A percentile compares a stretch with the other conserved stretches of the same genome.
Evolutionary conservation across 2,797 vertebrate genomes (phyloP).

Genomic region (Streptopelia turtur): DNA sequence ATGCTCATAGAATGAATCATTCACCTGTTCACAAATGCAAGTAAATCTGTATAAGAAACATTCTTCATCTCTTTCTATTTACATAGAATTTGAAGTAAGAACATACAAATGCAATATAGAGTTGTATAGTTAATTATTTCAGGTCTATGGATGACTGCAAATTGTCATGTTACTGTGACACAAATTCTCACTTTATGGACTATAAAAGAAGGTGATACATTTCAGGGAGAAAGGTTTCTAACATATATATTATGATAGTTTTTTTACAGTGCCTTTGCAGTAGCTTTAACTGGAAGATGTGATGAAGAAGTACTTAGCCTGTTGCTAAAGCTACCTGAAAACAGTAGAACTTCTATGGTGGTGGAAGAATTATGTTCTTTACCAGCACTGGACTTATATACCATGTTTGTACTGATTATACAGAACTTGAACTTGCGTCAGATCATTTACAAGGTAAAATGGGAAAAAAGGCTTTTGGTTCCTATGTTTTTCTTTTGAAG

Average conservation of each 20-base stretch:
- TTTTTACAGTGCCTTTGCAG: conserved; percentile 23
- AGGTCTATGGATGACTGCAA: background rate
- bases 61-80: background rate
- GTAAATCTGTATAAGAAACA: background rate
- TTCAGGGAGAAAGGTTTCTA: background rate
- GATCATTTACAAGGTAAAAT: conserved; percentile 73
- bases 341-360: background rate
- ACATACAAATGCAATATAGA: background rate
- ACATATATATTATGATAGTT: conserved; percentile 14
- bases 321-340: conserved; percentile 62
- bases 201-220: background rate
- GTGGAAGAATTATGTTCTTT: conserved; percentile 70
- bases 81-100: background rate
- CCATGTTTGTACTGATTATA: conserved; percentile 25
- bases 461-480: background rate
- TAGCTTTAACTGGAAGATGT: conserved; percentile 64
- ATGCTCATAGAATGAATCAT: background rate
- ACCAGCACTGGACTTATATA: conserved; percentile 30
- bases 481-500: background rate
- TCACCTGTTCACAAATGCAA: background rate
- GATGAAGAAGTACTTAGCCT: conserved; percentile 54
- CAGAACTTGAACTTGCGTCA: conserved; percentile 63
- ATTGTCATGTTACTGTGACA: background rate
- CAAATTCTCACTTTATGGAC: background rate
- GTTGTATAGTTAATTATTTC: background rate